Percentiles rank a stretch among this genome's conserved stretches.
Evolutionary conservation across 2,113 vertebrate genomes (phyloP).

Genomic region (Poeciliopsis turrubarensis): DNA sequence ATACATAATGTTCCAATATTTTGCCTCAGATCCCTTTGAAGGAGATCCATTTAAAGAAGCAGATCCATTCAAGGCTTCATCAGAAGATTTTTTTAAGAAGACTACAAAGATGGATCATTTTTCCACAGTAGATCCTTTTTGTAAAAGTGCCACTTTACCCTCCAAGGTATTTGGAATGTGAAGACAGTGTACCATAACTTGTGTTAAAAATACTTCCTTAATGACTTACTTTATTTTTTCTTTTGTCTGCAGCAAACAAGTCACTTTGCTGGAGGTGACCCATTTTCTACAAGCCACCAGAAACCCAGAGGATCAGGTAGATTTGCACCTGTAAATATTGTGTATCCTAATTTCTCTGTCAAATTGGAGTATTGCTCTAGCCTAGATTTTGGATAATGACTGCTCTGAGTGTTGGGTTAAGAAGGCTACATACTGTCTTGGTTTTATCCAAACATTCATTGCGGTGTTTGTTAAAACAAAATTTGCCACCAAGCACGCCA

Average conservation of each 20-base stretch:
- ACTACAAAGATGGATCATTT: slow-evolving; percentile 90
- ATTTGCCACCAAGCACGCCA: too few species aligned
- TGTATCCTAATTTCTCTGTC: not conserved
- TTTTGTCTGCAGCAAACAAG: slow-evolving; percentile 77
- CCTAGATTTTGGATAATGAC: too few species aligned
- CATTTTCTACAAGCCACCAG: slow-evolving; percentile 86
- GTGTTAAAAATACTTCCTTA: too few species aligned
- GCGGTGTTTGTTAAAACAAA: too few species aligned
- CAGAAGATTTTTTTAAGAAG: slow-evolving; percentile 96
- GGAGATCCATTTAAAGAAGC: slow-evolving; percentile 96
- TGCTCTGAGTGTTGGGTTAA: too few species aligned
- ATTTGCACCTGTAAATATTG: not conserved
- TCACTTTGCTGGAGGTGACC: slow-evolving; percentile 88
- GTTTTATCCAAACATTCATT: too few species aligned
- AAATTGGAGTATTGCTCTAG: too few species aligned
- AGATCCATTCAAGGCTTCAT: slow-evolving; percentile 87
- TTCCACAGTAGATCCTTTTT: slow-evolving; percentile 88
- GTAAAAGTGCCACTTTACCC: slow-evolving; percentile 86
- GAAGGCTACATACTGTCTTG: too few species aligned
- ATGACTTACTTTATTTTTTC: not conserved
- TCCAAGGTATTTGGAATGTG: slow-evolving; percentile 82
- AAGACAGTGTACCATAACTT: too few species aligned
- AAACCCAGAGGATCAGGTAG: slow-evolving; percentile 92
- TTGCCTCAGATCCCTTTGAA: slow-evolving; percentile 90
- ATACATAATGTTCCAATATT: not conserved